A percentile compares a stretch with the other conserved stretches of the same genome.
phyloP scores from a whole-genome alignment of 2,113 vertebrate species.

The Lontra canadensis region DNA sequence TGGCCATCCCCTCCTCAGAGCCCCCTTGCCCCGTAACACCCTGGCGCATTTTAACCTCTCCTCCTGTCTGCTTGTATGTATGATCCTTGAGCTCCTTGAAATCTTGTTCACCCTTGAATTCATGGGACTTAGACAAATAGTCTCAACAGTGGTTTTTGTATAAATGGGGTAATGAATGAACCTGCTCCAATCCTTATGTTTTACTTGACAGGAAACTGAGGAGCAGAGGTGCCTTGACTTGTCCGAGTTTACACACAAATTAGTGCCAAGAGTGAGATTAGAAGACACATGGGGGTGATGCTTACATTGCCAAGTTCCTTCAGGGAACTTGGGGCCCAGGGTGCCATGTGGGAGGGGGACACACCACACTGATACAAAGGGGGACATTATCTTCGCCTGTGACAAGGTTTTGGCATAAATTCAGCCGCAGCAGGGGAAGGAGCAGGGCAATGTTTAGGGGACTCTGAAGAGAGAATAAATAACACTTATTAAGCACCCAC shows the following conservation, averaged over 20 bases:
- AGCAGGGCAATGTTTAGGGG: not conserved
- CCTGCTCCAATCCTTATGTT: not conserved
- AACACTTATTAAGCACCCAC: not conserved
- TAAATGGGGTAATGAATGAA: not conserved
- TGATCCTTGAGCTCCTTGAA: not conserved
- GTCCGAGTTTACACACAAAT: not conserved
- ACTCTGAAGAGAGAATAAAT: not conserved
- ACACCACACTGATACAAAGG: not conserved
- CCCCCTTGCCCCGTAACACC: not conserved
- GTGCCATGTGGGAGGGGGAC: not conserved
- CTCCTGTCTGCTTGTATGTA: not conserved
- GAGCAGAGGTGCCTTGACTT: not conserved
- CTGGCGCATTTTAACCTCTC: not conserved
- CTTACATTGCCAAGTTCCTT: not conserved
- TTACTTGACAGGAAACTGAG: not conserved
- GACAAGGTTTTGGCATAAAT: not conserved
- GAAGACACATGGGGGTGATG: not conserved
- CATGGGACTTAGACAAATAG: not conserved
- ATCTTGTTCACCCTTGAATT: not conserved
- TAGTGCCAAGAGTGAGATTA: not conserved
- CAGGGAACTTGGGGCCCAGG: not conserved
- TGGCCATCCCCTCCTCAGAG: not conserved
- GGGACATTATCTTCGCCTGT: not conserved
- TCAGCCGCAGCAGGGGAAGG: not conserved
- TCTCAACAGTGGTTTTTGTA: not conserved